Percentiles rank a stretch among this genome's conserved stretches.
phyloP scores from a whole-genome alignment of 2,797 vertebrate genomes.

The Enteromius thamalakanensis region DNA sequence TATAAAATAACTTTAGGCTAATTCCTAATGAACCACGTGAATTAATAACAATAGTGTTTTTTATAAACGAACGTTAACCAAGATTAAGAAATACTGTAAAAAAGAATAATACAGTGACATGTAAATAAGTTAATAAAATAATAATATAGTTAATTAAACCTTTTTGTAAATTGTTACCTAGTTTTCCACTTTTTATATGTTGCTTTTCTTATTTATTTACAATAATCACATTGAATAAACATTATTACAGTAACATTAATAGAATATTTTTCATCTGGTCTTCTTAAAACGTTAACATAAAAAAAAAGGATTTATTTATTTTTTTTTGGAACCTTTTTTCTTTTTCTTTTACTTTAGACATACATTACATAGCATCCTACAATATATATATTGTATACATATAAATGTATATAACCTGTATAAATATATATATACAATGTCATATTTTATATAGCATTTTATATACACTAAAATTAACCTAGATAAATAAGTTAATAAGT shows the following conservation, averaged over 20 bases:
- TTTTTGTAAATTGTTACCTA: neutral
- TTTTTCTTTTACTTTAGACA: too few species aligned
- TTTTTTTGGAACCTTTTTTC: too few species aligned
- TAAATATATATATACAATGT: too few species aligned
- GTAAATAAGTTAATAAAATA: too few species aligned
- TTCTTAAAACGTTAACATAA: too few species aligned
- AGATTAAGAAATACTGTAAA: neutral
- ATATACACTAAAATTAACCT: too few species aligned
- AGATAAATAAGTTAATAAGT: too few species aligned
- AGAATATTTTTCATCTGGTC: neutral
- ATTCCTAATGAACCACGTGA: neutral
- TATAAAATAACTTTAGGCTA: neutral
- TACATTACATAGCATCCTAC: too few species aligned
- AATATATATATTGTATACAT: too few species aligned
- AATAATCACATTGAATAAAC: neutral
- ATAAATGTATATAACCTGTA: too few species aligned
- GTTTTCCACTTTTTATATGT: neutral
- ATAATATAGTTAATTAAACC: neutral
- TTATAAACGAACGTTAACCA: neutral
- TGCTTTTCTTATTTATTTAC: neutral
- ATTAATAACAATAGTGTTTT: neutral
- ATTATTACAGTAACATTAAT: neutral
- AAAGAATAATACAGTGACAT: too few species aligned
- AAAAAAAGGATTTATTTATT: too few species aligned
- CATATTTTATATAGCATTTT: neutral